Evolutionary conservation across 2,113 vertebrate genomes (phyloP).

Genomic region (Oplegnathus fasciatus): DNA sequence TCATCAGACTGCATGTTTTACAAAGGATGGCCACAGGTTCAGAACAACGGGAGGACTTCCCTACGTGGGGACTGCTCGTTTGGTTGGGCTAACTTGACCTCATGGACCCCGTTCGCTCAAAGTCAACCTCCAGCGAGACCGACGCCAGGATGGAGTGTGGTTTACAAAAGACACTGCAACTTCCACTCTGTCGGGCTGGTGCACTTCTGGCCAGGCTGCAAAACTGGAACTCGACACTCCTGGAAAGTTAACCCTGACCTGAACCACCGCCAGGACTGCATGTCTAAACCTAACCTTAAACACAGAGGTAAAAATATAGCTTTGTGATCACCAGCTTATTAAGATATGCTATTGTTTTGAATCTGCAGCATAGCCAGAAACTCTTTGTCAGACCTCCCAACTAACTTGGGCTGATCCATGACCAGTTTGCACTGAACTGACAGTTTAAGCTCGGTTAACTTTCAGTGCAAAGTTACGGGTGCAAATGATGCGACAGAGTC

Average conservation of each 20-base stretch:
- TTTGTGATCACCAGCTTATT: slow-evolving; percentile 60
- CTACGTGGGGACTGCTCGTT: slow-evolving; percentile 54
- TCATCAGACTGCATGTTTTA: slow-evolving; percentile 82
- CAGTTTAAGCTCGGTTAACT: not conserved
- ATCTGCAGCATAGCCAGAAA: slow-evolving; percentile 57
- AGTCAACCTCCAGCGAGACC: slow-evolving; percentile 40
- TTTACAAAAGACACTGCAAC: slow-evolving; percentile 43
- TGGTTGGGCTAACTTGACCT: slow-evolving; percentile 48
- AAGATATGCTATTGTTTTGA: slow-evolving; percentile 58
- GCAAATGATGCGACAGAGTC: slow-evolving; percentile 3
- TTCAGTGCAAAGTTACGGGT: slow-evolving; percentile 3
- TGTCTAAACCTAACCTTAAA: slow-evolving; percentile 37
- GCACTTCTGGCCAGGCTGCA: slow-evolving; percentile 44
- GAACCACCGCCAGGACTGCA: slow-evolving; percentile 25
- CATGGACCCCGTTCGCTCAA: slow-evolving; percentile 45
- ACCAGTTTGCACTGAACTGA: slow-evolving; percentile 35
- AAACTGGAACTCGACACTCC: slow-evolving; percentile 26
- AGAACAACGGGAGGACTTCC: slow-evolving; percentile 70
- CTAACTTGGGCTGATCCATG: slow-evolving; percentile 40
- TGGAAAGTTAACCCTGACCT: slow-evolving; percentile 28
- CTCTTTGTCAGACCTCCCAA: slow-evolving; percentile 21
- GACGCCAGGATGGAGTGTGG: slow-evolving; percentile 35
- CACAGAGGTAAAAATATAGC: slow-evolving; percentile 63
- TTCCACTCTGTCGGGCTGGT: slow-evolving; percentile 23
- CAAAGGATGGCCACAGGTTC: slow-evolving; percentile 82